phyloP scores from a whole-genome alignment of 2,797 vertebrate genomes.

The Gephyroberyx darwinii region DNA sequence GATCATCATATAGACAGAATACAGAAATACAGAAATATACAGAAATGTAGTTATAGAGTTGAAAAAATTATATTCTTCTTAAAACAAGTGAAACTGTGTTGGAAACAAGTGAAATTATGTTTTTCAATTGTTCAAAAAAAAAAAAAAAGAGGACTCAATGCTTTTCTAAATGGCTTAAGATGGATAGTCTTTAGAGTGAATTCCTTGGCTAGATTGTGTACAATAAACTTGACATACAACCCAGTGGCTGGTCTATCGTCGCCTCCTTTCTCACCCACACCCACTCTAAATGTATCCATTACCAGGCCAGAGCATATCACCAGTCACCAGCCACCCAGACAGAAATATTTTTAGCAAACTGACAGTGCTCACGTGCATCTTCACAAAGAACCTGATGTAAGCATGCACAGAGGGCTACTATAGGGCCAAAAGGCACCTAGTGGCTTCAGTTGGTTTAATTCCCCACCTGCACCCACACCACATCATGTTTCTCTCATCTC shows the following conservation, averaged over 20 bases:
- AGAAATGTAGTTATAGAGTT: too few relatives aligned
- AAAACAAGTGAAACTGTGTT: too few relatives aligned
- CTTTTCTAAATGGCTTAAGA: too few relatives aligned
- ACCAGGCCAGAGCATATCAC: not conserved
- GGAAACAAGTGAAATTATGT: too few relatives aligned
- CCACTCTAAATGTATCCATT: not conserved
- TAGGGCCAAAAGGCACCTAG: not conserved
- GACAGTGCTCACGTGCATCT: not conserved
- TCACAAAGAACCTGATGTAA: not conserved
- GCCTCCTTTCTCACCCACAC: not conserved
- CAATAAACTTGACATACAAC: not conserved
- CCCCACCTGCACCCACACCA: not conserved
- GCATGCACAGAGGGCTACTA: not conserved
- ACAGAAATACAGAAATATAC: too few relatives aligned
- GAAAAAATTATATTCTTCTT: too few relatives aligned
- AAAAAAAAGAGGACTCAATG: too few relatives aligned
- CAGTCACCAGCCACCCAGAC: not conserved
- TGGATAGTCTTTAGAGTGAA: too few relatives aligned
- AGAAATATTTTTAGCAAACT: not conserved
- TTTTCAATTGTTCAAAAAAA: too few relatives aligned
- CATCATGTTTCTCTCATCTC: not conserved
- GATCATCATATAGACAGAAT: not conserved
- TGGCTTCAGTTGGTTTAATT: not conserved
- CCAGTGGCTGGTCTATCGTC: not conserved
- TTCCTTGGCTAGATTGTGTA: not conserved